Base-by-base conservation (phyloP, 1,140 invertebrate species). In the Drosophila saltans region DNA sequence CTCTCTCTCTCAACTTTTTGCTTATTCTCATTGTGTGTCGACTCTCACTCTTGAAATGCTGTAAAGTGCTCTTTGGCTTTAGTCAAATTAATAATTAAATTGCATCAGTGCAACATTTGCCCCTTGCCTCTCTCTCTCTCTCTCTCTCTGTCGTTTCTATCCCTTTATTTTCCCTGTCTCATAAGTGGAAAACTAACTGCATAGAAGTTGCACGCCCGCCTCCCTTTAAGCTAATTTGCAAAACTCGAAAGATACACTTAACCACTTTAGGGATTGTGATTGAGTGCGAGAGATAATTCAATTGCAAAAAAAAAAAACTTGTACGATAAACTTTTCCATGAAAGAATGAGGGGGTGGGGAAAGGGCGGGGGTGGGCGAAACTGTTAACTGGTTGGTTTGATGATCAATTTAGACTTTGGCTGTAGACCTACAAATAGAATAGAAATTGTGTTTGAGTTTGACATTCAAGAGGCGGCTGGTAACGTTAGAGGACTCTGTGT, bases 41-140 rank as follows among this genome's bases (percentile, higher is more conserved):
- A n/a, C 39, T 30, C 39, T 59, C 65, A 48, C 45, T 48, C 45
- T 48, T 48, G 45, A 26, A 52, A 26, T n/a, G 3, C 45, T 40
- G 33, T 24, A 11, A 33, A 4, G n/a, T 16, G 40, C 61, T 5
- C 41, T 41, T 43, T 30, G n/a, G 16, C n/a, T 16, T 21, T 33
- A 7, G 48, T 24, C 39, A 62, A 76, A 76, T 76, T 77, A 76
- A 64, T 76, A 70, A 76, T 76, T 76, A 63, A 75, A 58, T 62
- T 26, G 56, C 58, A 60, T 24, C 45, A 26, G 45, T 26, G 45
- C 21, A 26, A 2, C 9, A 52, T 52, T 52, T 52, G 45, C 21
- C 21, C 36, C 39, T 64, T 73, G 45, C 10, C 45, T 52, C 1
- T 24, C 8, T 26, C 16, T 21, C 21, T 56, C 59, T 55, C 10